phyloP scores from a whole-genome alignment of 2,888 invertebrate genomes.

The Cephus nigrinus region DNA sequence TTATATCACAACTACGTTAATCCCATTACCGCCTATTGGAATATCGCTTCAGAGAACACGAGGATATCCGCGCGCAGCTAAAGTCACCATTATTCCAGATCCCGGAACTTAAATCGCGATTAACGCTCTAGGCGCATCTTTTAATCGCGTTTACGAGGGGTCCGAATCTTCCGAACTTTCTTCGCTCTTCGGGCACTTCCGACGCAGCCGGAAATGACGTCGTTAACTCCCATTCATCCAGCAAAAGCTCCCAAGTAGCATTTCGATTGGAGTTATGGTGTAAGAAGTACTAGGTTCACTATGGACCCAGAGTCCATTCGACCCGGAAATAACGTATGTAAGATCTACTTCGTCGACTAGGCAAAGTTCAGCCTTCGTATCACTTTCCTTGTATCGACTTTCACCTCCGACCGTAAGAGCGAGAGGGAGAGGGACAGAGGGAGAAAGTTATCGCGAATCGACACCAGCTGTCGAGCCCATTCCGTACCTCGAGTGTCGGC shows the following conservation, averaged over 20 bases:
- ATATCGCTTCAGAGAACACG: slow-evolving; percentile 21
- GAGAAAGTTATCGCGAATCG: not conserved
- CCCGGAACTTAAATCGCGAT: not conserved
- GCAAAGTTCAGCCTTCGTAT: not conserved
- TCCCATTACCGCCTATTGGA: slow-evolving; percentile 47
- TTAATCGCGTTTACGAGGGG: not conserved
- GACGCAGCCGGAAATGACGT: not conserved
- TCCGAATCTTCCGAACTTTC: not conserved
- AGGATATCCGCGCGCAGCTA: not conserved
- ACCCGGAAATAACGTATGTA: not conserved
- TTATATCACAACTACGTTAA: slow-evolving; percentile 55
- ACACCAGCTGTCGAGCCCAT: not conserved
- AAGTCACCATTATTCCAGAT: not conserved
- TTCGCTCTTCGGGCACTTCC: not conserved
- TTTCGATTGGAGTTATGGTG: not conserved
- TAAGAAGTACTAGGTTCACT: not conserved
- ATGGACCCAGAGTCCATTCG: not conserved
- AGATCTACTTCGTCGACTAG: slow-evolving; percentile 6
- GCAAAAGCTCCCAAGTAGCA: not conserved
- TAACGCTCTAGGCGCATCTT: not conserved
- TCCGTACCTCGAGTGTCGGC: not conserved
- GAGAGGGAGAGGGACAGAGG: not conserved
- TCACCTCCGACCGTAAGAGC: not conserved
- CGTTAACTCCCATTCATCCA: not conserved
- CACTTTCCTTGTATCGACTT: not conserved